These are phyloP conservation scores for Agrochola lota DNA, from an alignment of 2,888 invertebrate genomes.

Conservation along the genomic window DNA sequence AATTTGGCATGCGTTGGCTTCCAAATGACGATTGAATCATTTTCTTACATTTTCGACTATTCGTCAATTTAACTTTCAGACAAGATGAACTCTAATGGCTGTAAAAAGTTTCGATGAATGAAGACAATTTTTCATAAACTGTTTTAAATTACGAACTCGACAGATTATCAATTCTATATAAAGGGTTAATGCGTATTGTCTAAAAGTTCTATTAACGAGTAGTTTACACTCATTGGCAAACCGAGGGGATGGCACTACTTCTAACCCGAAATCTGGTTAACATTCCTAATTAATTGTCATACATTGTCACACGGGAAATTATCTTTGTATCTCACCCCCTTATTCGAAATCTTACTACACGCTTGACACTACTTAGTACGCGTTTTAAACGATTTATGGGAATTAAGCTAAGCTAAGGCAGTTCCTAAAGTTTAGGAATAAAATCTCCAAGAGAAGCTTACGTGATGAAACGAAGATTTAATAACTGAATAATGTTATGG, in stretches of 20 bases:
- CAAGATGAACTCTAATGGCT: background rate
- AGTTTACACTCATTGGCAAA: constrained; percentile 46
- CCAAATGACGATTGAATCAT: constrained; percentile 56
- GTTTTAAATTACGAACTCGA: background rate
- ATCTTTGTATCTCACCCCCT: constrained; percentile 18
- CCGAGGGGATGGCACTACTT: constrained; percentile 34
- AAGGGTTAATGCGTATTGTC: background rate
- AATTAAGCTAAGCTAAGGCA: constrained; percentile 72
- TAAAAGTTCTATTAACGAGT: constrained; percentile 27
- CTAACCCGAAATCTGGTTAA: background rate
- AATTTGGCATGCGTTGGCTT: constrained; percentile 78
- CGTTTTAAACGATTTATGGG: constrained; percentile 66
- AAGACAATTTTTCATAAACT: background rate
- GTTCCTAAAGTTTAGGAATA: constrained; percentile 50
- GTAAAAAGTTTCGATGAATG: background rate
- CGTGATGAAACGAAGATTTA: constrained; percentile 17
- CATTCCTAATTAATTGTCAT: constrained; percentile 1
- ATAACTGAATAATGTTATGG: constrained; percentile 8
- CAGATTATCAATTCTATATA: background rate
- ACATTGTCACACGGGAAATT: background rate
- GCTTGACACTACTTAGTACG: constrained; percentile 36
- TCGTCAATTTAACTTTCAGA: constrained; percentile 9
- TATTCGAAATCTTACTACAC: constrained; percentile 5
- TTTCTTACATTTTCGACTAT: constrained; percentile 35
- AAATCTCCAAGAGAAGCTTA: constrained; percentile 47